These are phyloP conservation scores for Darevskia nairensis DNA, from an alignment of 2,797 vertebrate species.

Conservation along the genomic window DNA sequence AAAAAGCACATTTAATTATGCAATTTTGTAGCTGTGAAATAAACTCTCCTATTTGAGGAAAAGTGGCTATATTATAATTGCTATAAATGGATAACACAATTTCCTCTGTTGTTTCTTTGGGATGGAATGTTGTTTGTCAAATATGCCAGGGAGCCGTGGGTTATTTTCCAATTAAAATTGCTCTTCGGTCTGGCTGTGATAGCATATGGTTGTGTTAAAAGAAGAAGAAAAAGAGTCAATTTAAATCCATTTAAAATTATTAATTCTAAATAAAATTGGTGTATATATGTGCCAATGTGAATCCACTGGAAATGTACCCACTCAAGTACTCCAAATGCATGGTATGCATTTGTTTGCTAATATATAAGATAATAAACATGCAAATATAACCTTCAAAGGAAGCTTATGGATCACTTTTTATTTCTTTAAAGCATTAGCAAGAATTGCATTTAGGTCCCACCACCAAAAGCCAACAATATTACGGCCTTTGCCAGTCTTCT, in stretches of 20 bases:
- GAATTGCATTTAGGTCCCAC: neutral
- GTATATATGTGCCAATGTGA: neutral
- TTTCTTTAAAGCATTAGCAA: constrained; percentile 22
- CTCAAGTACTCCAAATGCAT: neutral
- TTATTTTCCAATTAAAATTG: constrained; percentile 25
- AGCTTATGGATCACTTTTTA: constrained; percentile 14
- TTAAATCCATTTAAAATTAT: neutral
- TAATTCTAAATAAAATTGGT: neutral
- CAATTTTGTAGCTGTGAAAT: neutral
- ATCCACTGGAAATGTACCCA: neutral
- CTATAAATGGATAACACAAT: neutral
- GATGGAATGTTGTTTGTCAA: neutral
- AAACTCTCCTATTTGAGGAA: neutral
- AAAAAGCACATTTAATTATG: neutral
- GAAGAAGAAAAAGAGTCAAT: neutral
- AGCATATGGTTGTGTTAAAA: neutral
- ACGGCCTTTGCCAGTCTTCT: neutral
- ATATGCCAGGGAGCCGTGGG: neutral
- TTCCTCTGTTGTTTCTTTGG: neutral
- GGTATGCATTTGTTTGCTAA: too few species aligned
- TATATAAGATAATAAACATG: neutral
- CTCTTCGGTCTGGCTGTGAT: neutral
- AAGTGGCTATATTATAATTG: neutral
- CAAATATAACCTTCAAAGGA: neutral
- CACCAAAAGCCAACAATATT: neutral